Conservation (phyloP, 2,888 invertebrate species). For the Cryptocephalus moraei region DNA sequence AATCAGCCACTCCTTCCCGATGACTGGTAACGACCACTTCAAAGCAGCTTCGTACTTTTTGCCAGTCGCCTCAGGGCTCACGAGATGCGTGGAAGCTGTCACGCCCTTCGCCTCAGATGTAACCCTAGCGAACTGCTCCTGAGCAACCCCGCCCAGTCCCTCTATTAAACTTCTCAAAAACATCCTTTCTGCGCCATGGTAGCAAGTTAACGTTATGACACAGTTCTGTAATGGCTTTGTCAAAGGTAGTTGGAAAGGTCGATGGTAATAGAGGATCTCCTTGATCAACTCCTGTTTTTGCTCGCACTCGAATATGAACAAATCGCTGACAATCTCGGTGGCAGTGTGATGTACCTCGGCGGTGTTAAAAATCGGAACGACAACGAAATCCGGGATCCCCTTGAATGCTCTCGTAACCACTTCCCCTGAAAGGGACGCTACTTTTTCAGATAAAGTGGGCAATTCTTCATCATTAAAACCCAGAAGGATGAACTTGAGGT, state of each 20-base stretch:
- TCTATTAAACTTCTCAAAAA: conserved; percentile 62
- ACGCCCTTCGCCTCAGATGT: conserved; percentile 36
- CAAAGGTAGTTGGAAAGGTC: conserved; percentile 43
- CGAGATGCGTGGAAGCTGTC: conserved; percentile 66
- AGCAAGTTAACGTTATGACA: conserved; percentile 72
- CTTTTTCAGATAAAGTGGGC: conserved; percentile 37
- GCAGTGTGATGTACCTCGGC: conserved; percentile 42
- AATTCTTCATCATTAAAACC: conserved; percentile 39
- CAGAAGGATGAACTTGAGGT: conserved; percentile 33
- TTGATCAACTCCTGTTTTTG: conserved; percentile 45
- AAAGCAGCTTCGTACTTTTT: conserved; percentile 74
- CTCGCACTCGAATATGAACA: conserved; percentile 63
- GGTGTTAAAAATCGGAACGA: conserved; percentile 48
- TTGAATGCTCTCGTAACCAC: conserved; percentile 39
- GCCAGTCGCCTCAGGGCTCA: conserved; percentile 63
- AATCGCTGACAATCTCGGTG: conserved; percentile 54
- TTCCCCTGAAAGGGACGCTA: conserved; percentile 37
- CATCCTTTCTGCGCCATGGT: conserved; percentile 59
- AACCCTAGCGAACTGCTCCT: conserved; percentile 56
- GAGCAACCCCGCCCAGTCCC: conserved; percentile 55
- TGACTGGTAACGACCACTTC: conserved; percentile 79
- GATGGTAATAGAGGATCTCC: conserved; percentile 59
- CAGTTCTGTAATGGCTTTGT: conserved; percentile 52
- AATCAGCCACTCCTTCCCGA: conserved; percentile 66
- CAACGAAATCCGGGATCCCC: conserved; percentile 53